phyloP scores from a whole-genome alignment of 1,140 invertebrate species.

The Cydia splendana region DNA sequence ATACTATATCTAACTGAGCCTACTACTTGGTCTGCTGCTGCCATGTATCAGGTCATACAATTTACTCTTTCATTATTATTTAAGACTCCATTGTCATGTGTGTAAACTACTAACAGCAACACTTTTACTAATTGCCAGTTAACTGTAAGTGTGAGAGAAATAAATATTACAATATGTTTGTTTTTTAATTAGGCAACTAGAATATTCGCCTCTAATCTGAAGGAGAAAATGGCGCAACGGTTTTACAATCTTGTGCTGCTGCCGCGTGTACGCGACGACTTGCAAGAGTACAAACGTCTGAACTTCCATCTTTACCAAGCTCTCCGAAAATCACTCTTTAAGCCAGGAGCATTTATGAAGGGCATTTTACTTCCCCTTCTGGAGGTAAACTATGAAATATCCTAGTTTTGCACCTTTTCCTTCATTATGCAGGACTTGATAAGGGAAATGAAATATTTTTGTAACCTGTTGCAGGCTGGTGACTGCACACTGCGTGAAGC shows the following conservation, averaged over 20 bases:
- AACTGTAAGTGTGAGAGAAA: too few species aligned
- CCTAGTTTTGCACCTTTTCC: not conserved
- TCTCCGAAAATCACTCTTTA: conserved; percentile 95
- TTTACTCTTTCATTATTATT: conserved; percentile 3
- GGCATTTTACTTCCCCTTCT: conserved; percentile 95
- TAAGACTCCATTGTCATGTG: conserved; percentile 5
- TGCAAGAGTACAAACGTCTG: conserved; percentile 95
- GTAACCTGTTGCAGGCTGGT: conserved; percentile 84
- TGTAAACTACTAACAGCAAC: not conserved
- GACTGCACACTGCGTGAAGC: conserved; percentile 97
- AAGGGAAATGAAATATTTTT: conserved; percentile 3
- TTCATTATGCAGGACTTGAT: too few species aligned
- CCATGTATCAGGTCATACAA: conserved; percentile 89
- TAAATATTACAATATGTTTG: not conserved
- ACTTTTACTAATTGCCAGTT: too few species aligned
- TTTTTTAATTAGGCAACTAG: conserved; percentile 87
- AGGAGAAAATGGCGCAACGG: conserved; percentile 97
- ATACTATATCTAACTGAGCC: conserved; percentile 94
- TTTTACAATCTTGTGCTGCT: conserved; percentile 97
- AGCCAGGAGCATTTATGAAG: conserved; percentile 99
- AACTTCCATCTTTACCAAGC: conserved; percentile 98
- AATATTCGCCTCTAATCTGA: conserved; percentile 97
- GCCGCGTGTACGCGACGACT: conserved; percentile 96
- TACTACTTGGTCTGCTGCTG: conserved; percentile 92
- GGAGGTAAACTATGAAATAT: conserved; percentile 79